Evolutionary conservation across 2,113 vertebrate species (phyloP), one percentile per base, ranked within the genome.

Genomic region (Corapipo altera): DNA sequence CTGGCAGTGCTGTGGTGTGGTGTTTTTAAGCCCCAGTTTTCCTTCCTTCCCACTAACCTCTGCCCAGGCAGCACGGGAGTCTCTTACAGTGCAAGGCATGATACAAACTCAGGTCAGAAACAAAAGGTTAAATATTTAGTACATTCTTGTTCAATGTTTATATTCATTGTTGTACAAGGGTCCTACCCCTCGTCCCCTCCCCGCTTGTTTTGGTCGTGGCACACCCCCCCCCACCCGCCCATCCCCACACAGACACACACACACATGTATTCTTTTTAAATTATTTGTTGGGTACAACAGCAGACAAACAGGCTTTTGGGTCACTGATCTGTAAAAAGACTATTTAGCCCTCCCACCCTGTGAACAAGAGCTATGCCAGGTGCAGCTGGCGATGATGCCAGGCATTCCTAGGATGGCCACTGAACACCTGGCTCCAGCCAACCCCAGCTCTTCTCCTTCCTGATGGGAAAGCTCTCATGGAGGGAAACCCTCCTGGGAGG

Each of bases 101-200:
- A 98, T 96, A 98, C 97, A 98, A 98, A 98, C 99, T 99, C 99
- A 99, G 99, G 99, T 99, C 98, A 98, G 98, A 98, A 98, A 98
- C 97, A 93, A 97, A 96, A 95, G 97, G 95, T 96, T 97, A 89
- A 96, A 54, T 97, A 86, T 95, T 97, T 95, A 97, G 74, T 97
- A 85, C 95, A 71, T 97, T 97, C 94, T 93, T 85, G 88, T 96
- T 97, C 96, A 96, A 92, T 97, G 97, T 98, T 96, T 84, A 41
- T 95, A 75, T 78, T 95, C 89, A 93, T 97, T 77, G 30, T 86
- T 83, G 91, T 97, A 57, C 66, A 57, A 83, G 88, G 87, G 94
- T 88, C 95, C 88, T 69, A 10, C 59, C 95, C 75, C 73, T 92
- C 83, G 79, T 90, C 44, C 86, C 93, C 86, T 92, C 61, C 89